Conservation (phyloP, 2,797 vertebrate species). For the Artibeus jamaicensis region DNA sequence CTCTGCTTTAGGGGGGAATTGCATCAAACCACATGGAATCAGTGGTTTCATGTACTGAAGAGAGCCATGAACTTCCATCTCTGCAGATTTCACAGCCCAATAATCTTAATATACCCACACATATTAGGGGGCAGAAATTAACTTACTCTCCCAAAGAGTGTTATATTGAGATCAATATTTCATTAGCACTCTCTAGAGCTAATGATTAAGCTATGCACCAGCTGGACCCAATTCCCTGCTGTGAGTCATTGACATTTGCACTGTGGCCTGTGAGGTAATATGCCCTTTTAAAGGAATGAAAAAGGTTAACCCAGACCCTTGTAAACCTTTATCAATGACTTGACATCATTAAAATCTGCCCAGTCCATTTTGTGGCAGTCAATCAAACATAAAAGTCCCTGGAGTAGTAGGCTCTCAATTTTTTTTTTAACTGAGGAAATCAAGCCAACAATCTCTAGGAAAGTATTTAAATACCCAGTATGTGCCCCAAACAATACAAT, state of each 20-base stretch:
- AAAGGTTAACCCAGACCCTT: constrained; percentile 76
- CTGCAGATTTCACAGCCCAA: constrained; percentile 63
- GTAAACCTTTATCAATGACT: constrained; percentile 78
- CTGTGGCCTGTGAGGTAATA: constrained; percentile 76
- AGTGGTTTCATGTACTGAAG: constrained; percentile 2
- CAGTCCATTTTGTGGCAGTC: constrained; percentile 73
- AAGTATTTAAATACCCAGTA: background rate
- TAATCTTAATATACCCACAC: constrained; percentile 68
- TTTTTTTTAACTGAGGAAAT: constrained; percentile 48
- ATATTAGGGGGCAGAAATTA: constrained; percentile 66
- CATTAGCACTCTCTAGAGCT: constrained; percentile 73
- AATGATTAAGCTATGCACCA: constrained; percentile 70
- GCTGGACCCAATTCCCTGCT: constrained; percentile 69
- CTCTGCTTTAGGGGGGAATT: background rate
- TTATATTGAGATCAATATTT: constrained; percentile 76
- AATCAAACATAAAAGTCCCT: constrained; percentile 70
- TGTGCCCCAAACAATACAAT: background rate
- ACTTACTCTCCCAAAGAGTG: constrained; percentile 65
- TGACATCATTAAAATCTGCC: constrained; percentile 76
- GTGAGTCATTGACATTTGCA: constrained; percentile 77
- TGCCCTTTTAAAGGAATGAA: constrained; percentile 76
- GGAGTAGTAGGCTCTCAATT: background rate
- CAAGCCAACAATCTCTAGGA: constrained; percentile 33
- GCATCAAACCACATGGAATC: background rate
- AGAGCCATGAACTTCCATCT: constrained; percentile 52